Evolutionary conservation across 2,888 invertebrate species (phyloP).

Genomic region (Lagria hirta): DNA sequence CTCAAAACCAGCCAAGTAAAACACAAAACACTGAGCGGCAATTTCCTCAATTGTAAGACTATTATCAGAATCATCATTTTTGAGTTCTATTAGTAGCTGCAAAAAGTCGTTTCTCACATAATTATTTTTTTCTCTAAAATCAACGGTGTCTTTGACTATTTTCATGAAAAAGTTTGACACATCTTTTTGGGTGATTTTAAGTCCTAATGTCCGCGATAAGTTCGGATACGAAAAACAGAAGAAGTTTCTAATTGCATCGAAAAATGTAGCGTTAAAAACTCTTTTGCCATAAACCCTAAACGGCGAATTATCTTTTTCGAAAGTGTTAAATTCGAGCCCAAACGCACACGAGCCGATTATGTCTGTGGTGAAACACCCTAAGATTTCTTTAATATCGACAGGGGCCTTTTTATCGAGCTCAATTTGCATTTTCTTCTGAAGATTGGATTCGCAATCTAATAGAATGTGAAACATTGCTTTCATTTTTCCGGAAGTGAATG

Average conservation of each 20-base stretch:
- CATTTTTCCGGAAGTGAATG: slow-evolving; percentile 20
- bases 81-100: slow-evolving; percentile 45
- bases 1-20: slow-evolving; percentile 56
- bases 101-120: slow-evolving; percentile 47
- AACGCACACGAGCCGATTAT: slow-evolving; percentile 63
- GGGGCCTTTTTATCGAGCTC: slow-evolving; percentile 41
- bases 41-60: slow-evolving; percentile 35
- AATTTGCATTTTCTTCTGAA: slow-evolving; percentile 53
- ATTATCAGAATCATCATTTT: slow-evolving; percentile 18
- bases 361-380: slow-evolving; percentile 61
- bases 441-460: slow-evolving; percentile 53
- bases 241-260: no score
- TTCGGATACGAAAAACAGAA: no score
- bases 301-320: slow-evolving; percentile 56
- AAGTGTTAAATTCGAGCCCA: slow-evolving; percentile 60
- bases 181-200: no score
- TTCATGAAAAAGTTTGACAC: slow-evolving; percentile 34
- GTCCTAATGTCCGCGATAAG: no score
- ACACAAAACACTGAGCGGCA: slow-evolving; percentile 51
- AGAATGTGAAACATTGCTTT: slow-evolving; percentile 15
- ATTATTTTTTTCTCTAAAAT: slow-evolving; percentile 34
- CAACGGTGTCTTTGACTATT: slow-evolving; percentile 37
- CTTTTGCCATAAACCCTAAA: slow-evolving; percentile 47
- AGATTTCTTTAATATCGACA: slow-evolving; percentile 53
- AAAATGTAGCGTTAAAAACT: slow-evolving; percentile 37